Evolutionary conservation across 2,797 vertebrate genomes (phyloP).

Genomic region (Mareca strepera): DNA sequence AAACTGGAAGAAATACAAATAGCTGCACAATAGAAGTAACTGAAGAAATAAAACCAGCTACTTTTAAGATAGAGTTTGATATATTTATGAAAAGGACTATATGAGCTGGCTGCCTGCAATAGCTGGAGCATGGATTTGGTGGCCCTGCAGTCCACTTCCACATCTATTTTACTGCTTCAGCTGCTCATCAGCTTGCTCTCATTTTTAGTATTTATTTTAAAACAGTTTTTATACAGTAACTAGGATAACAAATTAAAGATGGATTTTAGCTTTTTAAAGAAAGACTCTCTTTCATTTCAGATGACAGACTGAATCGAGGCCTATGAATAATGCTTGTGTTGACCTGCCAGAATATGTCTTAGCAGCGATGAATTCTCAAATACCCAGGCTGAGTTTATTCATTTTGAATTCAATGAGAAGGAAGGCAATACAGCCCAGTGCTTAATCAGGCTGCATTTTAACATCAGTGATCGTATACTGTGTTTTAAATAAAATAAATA

Average conservation of each 20-base stretch:
- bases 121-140: not conserved
- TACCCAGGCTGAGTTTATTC: conserved; percentile 55
- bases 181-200: conserved; percentile 13
- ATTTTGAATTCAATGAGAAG: conserved; percentile 57
- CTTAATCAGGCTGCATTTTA: conserved; percentile 33
- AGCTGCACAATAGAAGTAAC: not conserved
- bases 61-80: not conserved
- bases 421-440: conserved; percentile 25
- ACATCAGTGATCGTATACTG: not conserved
- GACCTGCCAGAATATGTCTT: conserved; percentile 68
- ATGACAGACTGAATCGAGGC: conserved; percentile 60
- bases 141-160: not conserved
- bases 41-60: conserved; percentile 18
- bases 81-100: not conserved
- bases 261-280: conserved; percentile 62
- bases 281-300: conserved; percentile 58
- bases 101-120: not conserved
- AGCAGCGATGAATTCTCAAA: conserved; percentile 58
- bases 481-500: not conserved
- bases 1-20: conserved; percentile 23
- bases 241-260: conserved; percentile 61
- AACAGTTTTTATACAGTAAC: conserved; percentile 49
- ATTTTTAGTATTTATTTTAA: conserved; percentile 45
- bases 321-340: conserved; percentile 71
- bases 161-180: conserved; percentile 9